Conservation (phyloP, 2,113 vertebrate genomes). For the Sylvilagus bachmani region DNA sequence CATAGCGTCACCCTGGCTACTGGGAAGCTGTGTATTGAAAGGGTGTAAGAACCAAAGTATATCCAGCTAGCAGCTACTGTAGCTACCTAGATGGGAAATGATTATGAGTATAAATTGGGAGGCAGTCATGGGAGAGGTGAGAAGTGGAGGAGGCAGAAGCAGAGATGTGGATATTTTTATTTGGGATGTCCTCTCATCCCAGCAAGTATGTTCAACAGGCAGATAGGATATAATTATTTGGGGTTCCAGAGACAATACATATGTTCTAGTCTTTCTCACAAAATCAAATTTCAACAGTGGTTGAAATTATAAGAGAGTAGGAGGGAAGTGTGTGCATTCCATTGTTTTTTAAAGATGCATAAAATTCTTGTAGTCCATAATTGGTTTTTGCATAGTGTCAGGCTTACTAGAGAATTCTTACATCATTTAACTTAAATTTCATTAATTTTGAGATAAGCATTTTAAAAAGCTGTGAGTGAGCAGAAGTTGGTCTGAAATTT, state of each 20-base stretch:
- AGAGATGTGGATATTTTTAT: neutral
- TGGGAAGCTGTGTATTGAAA: neutral
- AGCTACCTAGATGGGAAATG: neutral
- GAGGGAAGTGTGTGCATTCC: neutral
- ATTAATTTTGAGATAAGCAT: neutral
- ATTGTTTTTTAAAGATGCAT: neutral
- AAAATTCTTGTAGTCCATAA: neutral
- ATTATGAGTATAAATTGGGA: too few species aligned
- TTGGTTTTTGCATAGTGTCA: neutral
- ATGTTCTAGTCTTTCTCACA: neutral
- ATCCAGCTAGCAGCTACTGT: neutral
- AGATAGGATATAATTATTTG: neutral
- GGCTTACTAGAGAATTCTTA: neutral
- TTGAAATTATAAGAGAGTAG: neutral
- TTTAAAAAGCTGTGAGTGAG: slow-evolving; percentile 4
- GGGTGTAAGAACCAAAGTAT: too few species aligned
- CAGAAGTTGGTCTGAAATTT: slow-evolving; percentile 22
- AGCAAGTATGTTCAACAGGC: neutral
- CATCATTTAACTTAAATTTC: neutral
- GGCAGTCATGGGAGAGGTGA: neutral
- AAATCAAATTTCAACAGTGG: neutral
- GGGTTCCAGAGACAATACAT: neutral
- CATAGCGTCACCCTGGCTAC: neutral
- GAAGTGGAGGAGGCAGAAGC: neutral
- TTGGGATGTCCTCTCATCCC: neutral